Evolutionary conservation across 2,797 vertebrate genomes (phyloP).

Genomic region (Alauda arvensis): DNA sequence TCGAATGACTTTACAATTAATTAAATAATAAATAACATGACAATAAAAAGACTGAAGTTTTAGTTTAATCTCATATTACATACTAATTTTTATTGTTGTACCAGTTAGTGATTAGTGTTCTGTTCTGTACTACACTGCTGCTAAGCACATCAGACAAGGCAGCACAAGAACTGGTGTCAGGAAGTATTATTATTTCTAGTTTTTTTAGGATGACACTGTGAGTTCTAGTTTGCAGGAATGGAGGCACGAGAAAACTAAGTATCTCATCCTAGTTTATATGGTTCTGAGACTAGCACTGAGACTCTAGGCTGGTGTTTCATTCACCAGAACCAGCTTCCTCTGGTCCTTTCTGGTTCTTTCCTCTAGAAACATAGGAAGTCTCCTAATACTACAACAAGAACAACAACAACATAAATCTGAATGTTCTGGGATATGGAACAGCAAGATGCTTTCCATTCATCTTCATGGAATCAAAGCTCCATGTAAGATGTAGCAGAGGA

Average conservation of each 20-base stretch:
- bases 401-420: not conserved
- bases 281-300: not conserved
- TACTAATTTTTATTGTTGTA: not conserved
- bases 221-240: not conserved
- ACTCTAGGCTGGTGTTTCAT: not conserved
- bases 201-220: not conserved
- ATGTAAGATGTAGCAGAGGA: not conserved
- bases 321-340: not conserved
- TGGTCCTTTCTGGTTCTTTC: not conserved
- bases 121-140: not conserved
- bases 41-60: not conserved
- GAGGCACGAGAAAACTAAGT: not conserved
- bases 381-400: not conserved
- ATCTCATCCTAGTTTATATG: fast-evolving
- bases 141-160: not conserved
- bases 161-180: not conserved
- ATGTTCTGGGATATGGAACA: not conserved
- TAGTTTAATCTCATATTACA: not conserved
- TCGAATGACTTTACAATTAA: not conserved
- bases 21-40: not conserved
- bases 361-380: not conserved
- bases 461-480: not conserved
- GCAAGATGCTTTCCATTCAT: not conserved
- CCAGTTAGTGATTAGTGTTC: not conserved
- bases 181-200: not conserved